phyloP scores from a whole-genome alignment of 2,113 vertebrate species.

The Sterrhoptilus dennistouni region DNA sequence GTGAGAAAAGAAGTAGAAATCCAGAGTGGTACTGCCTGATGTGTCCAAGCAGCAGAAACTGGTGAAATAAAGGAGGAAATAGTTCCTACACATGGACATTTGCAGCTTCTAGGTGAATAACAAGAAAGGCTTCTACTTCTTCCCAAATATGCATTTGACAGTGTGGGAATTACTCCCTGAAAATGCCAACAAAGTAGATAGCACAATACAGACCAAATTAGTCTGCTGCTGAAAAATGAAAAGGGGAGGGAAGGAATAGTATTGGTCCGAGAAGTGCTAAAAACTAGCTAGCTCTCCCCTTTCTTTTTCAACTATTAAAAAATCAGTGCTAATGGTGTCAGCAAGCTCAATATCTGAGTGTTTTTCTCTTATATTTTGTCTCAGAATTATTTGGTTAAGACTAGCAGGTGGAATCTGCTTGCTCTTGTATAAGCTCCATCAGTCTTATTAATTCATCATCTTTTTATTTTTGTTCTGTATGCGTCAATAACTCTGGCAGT shows the following conservation, averaged over 20 bases:
- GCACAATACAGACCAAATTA: background rate
- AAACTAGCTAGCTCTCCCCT: background rate
- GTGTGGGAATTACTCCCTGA: background rate
- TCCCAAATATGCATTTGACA: background rate
- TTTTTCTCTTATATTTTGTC: background rate
- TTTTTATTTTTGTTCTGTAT: constrained; percentile 1
- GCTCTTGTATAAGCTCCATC: background rate
- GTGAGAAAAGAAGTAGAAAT: background rate
- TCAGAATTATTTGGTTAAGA: background rate
- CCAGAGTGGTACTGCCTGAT: background rate
- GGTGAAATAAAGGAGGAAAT: background rate
- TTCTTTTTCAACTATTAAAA: background rate
- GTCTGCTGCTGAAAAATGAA: background rate
- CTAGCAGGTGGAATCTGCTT: background rate
- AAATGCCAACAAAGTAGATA: background rate
- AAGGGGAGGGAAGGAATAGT: background rate
- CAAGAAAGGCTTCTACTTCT: background rate
- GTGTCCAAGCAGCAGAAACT: background rate
- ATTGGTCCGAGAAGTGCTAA: background rate
- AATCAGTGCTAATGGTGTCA: background rate
- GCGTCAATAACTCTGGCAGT: background rate
- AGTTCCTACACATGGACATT: background rate
- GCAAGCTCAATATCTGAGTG: background rate
- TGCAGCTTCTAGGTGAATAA: background rate
- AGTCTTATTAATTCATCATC: background rate